Conservation (phyloP, 2,113 vertebrate species). For the Vireo altiloquus region DNA sequence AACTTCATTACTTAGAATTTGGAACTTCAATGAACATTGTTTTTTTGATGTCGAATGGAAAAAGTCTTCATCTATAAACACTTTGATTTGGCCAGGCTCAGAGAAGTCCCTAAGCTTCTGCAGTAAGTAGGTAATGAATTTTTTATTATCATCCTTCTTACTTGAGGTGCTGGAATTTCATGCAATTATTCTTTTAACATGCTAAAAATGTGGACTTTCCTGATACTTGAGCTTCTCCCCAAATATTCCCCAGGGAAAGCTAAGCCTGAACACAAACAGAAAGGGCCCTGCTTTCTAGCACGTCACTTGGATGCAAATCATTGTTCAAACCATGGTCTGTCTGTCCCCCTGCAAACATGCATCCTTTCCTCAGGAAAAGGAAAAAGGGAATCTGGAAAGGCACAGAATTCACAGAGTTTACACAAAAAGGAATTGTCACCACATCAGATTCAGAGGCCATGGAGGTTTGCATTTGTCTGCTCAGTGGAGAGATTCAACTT, state of each 20-base stretch:
- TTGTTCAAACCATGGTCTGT: background rate
- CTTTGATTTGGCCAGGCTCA: background rate
- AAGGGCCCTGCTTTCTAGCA: background rate
- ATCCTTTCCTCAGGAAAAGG: background rate
- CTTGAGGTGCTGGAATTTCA: background rate
- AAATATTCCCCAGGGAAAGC: background rate
- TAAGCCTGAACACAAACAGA: fast-evolving
- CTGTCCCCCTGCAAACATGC: background rate
- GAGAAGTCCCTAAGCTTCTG: background rate
- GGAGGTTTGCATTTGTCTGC: background rate
- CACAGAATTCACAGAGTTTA: background rate
- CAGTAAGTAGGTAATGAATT: background rate
- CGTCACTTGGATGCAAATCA: fast-evolving
- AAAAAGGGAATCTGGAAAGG: background rate
- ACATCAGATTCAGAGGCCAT: background rate
- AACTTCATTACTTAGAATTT: background rate
- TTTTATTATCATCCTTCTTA: background rate
- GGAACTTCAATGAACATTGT: background rate
- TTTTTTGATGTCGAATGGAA: background rate
- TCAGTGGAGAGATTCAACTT: background rate
- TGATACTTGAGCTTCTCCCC: background rate
- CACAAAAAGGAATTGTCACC: background rate
- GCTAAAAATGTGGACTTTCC: background rate
- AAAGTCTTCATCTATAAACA: background rate
- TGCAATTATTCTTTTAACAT: background rate